Base-by-base conservation (phyloP, 2,888 invertebrate genomes). In the Pegoplata infirma region DNA sequence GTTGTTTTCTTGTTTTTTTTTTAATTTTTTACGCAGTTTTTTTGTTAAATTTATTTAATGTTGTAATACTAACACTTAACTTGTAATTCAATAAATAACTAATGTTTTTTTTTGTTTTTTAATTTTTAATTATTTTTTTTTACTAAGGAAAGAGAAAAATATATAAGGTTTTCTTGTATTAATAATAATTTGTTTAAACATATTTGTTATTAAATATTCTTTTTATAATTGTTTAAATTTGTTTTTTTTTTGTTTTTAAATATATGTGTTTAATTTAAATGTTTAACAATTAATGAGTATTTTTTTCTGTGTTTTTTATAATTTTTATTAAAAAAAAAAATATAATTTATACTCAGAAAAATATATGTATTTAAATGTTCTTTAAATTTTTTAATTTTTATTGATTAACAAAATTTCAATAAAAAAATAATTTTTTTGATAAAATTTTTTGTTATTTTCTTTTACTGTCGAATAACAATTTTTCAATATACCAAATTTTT, bases 61-160 rank as follows among this genome's bases (percentile, higher is more conserved):
- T 83, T 84, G 78, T 84, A 85, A 83, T 84, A 82, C 87, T 87
- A 86, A 86, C 87, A 87, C 87, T 87, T 86, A 87, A 83, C 71
- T 82, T 82, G 67, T 86, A 86, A 84, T 83, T 85, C 80, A 85
- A 84, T 84, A 86, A 85, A 83, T 86, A 87, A 86, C 86, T 86
- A 86, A 86, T 82, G 67, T 82, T 81, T 82, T 71, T 74, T 79
- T 78, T 81, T 80, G 49, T 49, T 49, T 72, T 36, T 44, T 53
- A 28, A 36, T 49, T 61, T 67, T 21, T 25, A n/a, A n/a, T n/a
- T n/a, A n/a, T n/a, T n/a, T n/a, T 28, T 44, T 76, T 78, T 77
- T 72, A 47, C 71, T 73, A 67, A 64, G 71, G 81, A 82, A 78
- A 56, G 81, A 78, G 78, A 76, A 73, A 76, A 82, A 58, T 84